Evolutionary conservation across 2,888 invertebrate species (phyloP).

Genomic region (Rugalucina vietnamica): DNA sequence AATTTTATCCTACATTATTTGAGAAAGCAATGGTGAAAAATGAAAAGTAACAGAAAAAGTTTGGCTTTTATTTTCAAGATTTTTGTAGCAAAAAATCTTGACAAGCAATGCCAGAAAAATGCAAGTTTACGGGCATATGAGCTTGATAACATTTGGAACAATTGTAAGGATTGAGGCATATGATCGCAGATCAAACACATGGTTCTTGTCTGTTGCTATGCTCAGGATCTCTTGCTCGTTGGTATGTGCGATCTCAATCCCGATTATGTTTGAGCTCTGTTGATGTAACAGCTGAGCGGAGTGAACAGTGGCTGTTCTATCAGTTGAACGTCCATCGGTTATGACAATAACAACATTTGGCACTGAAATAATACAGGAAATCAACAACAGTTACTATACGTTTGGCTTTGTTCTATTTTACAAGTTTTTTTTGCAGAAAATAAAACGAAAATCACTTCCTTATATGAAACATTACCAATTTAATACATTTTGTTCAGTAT

Average conservation of each 20-base stretch:
- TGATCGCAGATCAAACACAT: constrained; percentile 46
- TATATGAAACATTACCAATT: too few species aligned
- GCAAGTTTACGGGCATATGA: constrained; percentile 2
- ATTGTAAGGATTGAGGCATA: constrained; percentile 6
- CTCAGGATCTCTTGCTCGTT: constrained; percentile 33
- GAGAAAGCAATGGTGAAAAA: too few species aligned
- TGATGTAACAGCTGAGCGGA: constrained; percentile 44
- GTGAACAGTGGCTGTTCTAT: constrained; percentile 30
- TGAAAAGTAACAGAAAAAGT: too few species aligned
- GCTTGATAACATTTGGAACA: constrained; percentile 9
- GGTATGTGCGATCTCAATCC: constrained; percentile 45
- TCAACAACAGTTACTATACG: neutral
- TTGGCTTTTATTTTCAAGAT: too few species aligned
- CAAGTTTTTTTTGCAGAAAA: too few species aligned
- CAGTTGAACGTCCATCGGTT: constrained; percentile 53
- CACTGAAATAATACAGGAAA: neutral
- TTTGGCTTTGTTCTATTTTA: too few species aligned
- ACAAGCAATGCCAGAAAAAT: too few species aligned
- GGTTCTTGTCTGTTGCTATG: constrained; percentile 55
- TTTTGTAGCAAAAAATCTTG: too few species aligned
- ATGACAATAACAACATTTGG: constrained; percentile 54
- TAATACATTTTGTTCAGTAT: too few species aligned
- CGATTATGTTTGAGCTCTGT: constrained; percentile 49
- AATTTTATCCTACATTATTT: too few species aligned
- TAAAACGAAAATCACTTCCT: too few species aligned